These are phyloP conservation scores for Epinephelus fuscoguttatus DNA, from an alignment of 2,113 vertebrate species.

Conservation along the genomic window DNA sequence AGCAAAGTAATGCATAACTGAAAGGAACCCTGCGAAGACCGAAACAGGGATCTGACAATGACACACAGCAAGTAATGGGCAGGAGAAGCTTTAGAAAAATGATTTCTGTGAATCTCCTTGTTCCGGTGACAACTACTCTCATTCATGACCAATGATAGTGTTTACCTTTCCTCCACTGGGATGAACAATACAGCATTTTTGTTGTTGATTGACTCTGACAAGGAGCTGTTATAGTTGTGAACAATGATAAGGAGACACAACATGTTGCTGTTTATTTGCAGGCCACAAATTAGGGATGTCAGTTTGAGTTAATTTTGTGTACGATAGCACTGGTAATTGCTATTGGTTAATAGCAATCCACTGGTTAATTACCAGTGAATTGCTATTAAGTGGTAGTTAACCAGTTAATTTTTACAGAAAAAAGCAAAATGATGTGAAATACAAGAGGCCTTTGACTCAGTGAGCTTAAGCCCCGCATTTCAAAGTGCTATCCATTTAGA, in stretches of 20 bases:
- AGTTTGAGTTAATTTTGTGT: too few relatives aligned
- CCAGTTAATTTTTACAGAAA: too few relatives aligned
- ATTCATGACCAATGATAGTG: slow-evolving; percentile 32
- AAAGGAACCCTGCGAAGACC: background rate
- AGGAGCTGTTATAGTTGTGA: slow-evolving; percentile 28
- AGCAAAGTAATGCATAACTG: slow-evolving; percentile 16
- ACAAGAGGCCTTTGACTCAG: too few relatives aligned
- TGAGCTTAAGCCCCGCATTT: too few relatives aligned
- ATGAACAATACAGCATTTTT: slow-evolving; percentile 36
- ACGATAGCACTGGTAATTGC: too few relatives aligned
- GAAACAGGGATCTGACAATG: slow-evolving; percentile 26
- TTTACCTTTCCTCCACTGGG: slow-evolving; percentile 40
- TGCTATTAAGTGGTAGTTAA: too few relatives aligned
- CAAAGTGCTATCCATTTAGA: too few relatives aligned
- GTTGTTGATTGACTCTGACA: slow-evolving; percentile 43
- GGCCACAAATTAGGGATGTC: too few relatives aligned
- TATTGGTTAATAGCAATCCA: too few relatives aligned
- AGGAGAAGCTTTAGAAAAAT: slow-evolving; percentile 29
- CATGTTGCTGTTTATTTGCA: background rate
- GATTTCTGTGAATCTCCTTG: slow-evolving; percentile 29
- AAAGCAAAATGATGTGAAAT: too few relatives aligned
- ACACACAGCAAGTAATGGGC: slow-evolving; percentile 18
- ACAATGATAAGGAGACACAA: slow-evolving; percentile 29
- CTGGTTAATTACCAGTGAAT: too few relatives aligned
- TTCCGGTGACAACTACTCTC: slow-evolving; percentile 31